phyloP scores from a whole-genome alignment of 1,140 invertebrate species.

The Drosophila murphyi region DNA sequence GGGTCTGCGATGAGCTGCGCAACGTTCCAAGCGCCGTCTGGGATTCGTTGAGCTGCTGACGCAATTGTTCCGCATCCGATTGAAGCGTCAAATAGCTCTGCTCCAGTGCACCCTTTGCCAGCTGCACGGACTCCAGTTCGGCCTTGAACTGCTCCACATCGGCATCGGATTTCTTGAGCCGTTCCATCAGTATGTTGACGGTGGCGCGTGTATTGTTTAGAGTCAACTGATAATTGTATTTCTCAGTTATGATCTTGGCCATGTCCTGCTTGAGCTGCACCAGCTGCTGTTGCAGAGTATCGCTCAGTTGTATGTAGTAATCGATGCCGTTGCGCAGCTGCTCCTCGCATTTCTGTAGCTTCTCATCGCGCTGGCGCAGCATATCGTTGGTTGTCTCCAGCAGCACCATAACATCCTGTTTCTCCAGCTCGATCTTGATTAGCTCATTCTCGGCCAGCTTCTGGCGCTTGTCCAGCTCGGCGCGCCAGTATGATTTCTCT shows the following conservation, averaged over 20 bases:
- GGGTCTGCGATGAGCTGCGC: slow-evolving; percentile 67
- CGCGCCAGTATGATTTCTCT: slow-evolving; percentile 83
- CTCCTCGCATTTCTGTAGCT: slow-evolving; percentile 84
- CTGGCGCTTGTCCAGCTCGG: slow-evolving; percentile 85
- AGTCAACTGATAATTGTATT: slow-evolving; percentile 85
- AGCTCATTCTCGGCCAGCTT: slow-evolving; percentile 85
- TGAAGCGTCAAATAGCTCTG: slow-evolving; percentile 80
- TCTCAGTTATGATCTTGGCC: slow-evolving; percentile 83
- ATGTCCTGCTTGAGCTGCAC: slow-evolving; percentile 82
- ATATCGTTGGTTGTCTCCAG: slow-evolving; percentile 83
- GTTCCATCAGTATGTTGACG: slow-evolving; percentile 85
- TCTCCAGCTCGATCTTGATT: slow-evolving; percentile 85
- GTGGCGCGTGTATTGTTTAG: slow-evolving; percentile 85
- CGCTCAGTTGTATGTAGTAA: slow-evolving; percentile 78
- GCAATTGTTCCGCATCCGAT: slow-evolving; percentile 79
- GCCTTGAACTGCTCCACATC: slow-evolving; percentile 86
- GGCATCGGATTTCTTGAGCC: slow-evolving; percentile 85
- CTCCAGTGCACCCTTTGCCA: slow-evolving; percentile 84
- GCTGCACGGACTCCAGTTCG: slow-evolving; percentile 84
- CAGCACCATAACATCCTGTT: slow-evolving; percentile 84
- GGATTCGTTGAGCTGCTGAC: slow-evolving; percentile 77
- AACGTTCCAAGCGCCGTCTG: slow-evolving; percentile 64
- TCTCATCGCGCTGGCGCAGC: slow-evolving; percentile 79
- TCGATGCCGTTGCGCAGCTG: slow-evolving; percentile 81
- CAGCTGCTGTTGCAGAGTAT: slow-evolving; percentile 77